Conservation (phyloP, 2,113 vertebrate species). For the Pseudolaguvia tuberculata region DNA sequence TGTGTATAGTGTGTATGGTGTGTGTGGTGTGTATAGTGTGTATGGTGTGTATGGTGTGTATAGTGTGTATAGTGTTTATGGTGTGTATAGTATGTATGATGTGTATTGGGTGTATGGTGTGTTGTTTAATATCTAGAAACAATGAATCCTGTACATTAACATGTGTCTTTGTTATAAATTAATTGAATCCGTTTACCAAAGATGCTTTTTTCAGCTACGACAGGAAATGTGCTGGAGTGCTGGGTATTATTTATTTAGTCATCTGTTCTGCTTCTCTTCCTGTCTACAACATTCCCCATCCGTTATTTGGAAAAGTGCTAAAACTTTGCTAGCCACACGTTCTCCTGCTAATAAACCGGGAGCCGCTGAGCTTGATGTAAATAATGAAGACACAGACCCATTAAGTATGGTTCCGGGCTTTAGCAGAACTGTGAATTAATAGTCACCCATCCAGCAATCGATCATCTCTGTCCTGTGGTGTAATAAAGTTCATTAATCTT, state of each 20-base stretch:
- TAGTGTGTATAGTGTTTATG: too few species aligned
- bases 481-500: slow-evolving; percentile 30
- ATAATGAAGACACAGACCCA: slow-evolving; percentile 32
- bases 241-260: slow-evolving; percentile 17
- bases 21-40: too few species aligned
- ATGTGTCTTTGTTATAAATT: slow-evolving; percentile 5
- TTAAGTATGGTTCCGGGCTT: slow-evolving; percentile 29
- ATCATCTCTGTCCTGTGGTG: slow-evolving; percentile 8
- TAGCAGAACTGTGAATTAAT: slow-evolving; percentile 30
- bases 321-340: neutral
- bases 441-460: slow-evolving; percentile 15
- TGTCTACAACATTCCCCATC: slow-evolving; percentile 4
- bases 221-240: slow-evolving; percentile 15
- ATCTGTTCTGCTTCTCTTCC: slow-evolving; percentile 4
- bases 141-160: neutral
- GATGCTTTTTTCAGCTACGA: slow-evolving; percentile 17
- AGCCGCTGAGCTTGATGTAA: neutral
- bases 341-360: neutral
- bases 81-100: too few species aligned
- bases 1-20: too few species aligned
- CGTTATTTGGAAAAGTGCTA: neutral
- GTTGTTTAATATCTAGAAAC: too few species aligned
- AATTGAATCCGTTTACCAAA: too few species aligned
- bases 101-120: neutral
- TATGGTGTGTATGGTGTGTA: too few species aligned